These are phyloP conservation scores for Dromiciops gliroides DNA, from an alignment of 2,113 vertebrate species.

Conservation along the genomic window DNA sequence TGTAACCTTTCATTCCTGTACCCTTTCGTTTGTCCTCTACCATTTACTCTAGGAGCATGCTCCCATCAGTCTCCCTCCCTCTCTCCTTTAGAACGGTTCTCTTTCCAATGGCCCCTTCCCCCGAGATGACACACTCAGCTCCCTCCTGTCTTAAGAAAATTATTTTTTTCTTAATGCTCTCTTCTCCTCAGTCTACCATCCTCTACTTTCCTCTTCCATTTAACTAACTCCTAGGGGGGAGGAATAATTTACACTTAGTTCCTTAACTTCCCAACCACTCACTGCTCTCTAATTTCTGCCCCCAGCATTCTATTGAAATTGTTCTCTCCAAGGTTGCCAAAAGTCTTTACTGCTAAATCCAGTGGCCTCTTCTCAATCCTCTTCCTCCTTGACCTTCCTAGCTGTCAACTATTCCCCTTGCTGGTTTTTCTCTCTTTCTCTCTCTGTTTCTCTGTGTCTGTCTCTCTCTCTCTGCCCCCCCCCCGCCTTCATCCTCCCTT, in stretches of 20 bases:
- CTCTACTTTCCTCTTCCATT: not conserved
- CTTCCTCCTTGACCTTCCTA: not conserved
- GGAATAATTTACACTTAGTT: not conserved
- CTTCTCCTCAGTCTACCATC: not conserved
- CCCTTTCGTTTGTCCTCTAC: not conserved
- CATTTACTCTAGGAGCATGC: not conserved
- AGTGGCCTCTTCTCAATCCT: not conserved
- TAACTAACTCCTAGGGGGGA: not conserved
- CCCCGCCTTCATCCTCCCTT: not conserved
- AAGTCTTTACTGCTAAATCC: not conserved
- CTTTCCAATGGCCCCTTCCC: not conserved
- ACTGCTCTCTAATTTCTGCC: not conserved
- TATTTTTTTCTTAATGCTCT: not conserved
- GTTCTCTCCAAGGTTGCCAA: not conserved
- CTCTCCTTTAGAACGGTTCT: not conserved
- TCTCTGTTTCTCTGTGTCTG: not conserved
- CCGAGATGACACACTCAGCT: not conserved
- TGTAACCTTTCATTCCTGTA: not conserved
- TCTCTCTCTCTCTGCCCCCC: not conserved
- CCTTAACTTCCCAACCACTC: not conserved
- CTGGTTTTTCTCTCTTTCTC: not conserved
- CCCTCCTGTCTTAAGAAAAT: not conserved
- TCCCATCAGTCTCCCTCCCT: not conserved
- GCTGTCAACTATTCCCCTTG: not conserved
- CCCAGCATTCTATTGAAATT: not conserved